Evolutionary conservation across 2,888 invertebrate species (phyloP).

Genomic region (Callyntrura sp.): DNA sequence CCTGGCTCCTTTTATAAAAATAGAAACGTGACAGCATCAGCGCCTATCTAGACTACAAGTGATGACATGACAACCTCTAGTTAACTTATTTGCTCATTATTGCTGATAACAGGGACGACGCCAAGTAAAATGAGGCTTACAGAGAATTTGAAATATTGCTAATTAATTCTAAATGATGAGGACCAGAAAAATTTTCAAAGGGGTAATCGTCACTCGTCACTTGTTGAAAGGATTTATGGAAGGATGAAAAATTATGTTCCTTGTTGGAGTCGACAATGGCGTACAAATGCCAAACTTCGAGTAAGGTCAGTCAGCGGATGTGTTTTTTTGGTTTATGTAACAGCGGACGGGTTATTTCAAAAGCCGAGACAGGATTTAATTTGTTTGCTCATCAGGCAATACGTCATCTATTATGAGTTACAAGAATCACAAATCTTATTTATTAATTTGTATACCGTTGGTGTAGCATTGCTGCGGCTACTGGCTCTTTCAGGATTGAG

Average conservation of each 20-base stretch:
- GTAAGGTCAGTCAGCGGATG: no score
- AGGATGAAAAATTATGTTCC: no score
- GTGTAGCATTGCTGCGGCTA: background rate
- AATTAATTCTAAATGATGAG: background rate
- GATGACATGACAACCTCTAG: slow-evolving; percentile 1
- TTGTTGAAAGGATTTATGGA: no score
- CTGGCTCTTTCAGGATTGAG: background rate
- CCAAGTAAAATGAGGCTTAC: background rate
- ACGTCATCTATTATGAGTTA: no score
- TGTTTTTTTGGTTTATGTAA: no score
- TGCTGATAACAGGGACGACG: background rate
- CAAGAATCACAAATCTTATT: no score
- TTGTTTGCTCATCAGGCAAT: no score
- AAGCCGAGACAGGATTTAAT: no score
- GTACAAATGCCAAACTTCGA: no score
- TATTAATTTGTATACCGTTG: background rate
- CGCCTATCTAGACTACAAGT: background rate
- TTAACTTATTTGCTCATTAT: slow-evolving; percentile 18
- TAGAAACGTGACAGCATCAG: slow-evolving; percentile 30
- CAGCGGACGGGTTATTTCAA: no score
- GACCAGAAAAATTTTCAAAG: background rate
- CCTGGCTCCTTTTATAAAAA: slow-evolving; percentile 14
- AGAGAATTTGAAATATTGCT: background rate
- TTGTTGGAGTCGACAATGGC: no score
- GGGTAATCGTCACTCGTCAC: no score